phyloP scores from a whole-genome alignment of 2,888 invertebrate genomes.

The Heliconius ismenius region DNA sequence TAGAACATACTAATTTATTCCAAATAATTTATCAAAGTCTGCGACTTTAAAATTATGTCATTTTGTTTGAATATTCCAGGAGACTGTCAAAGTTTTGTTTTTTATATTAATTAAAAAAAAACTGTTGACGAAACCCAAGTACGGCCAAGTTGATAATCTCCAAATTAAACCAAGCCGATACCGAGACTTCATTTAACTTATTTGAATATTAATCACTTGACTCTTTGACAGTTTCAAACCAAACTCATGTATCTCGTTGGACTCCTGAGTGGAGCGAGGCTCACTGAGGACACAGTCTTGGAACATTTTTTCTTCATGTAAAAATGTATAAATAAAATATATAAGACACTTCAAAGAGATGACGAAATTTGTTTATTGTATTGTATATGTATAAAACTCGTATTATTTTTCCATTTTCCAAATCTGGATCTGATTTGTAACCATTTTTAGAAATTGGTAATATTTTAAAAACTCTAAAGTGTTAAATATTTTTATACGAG shows the following conservation, averaged over 20 bases:
- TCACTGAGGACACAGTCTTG: too few species aligned
- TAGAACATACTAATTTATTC: not conserved
- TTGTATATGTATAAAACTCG: too few species aligned
- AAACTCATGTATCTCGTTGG: constrained; percentile 19
- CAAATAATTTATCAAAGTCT: not conserved
- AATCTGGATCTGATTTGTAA: too few species aligned
- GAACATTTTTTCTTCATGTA: too few species aligned
- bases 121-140: not conserved
- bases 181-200: constrained; percentile 33
- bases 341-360: too few species aligned
- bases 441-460: too few species aligned
- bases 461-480: too few species aligned
- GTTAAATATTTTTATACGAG: too few species aligned
- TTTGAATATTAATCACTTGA: constrained; percentile 37
- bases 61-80: constrained; percentile 2
- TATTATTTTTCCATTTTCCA: too few species aligned
- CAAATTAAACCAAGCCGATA: constrained; percentile 31
- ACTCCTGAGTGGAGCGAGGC: too few species aligned
- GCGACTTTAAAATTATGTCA: not conserved
- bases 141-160: constrained; percentile 18
- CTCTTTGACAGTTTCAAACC: constrained; percentile 30
- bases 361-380: too few species aligned
- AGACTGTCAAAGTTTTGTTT: constrained; percentile 5
- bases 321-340: too few species aligned
- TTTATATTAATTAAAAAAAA: constrained; percentile 13